Base-by-base conservation (phyloP, 2,113 vertebrate species). In the Mus spicilegus region DNA sequence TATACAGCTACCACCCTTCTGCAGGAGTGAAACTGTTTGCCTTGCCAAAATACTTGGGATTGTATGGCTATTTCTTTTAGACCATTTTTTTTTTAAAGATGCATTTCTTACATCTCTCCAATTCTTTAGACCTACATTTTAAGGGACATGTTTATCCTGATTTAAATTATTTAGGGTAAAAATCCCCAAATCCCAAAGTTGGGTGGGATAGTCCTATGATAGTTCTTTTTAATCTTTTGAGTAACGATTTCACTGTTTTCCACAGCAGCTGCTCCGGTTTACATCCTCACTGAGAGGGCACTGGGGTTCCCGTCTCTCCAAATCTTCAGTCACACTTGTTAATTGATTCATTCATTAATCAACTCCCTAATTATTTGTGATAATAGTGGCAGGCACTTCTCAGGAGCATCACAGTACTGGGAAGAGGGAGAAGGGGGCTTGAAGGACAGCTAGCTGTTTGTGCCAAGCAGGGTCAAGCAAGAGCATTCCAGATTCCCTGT, bases 321-420 rank as follows among this genome's bases (percentile, higher is more conserved):
- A n/a, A 84, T 85, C 10, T 11, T 88, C 54, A 56, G 24, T 16
- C 39, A 73, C 63, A 67, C 42, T 89, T 85, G 19, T 9, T n/a
- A 42, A 73, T 75, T 46, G 9, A 82, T 73, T 90, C 36, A 63
- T 54, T 63, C 61, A 56, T 65, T 84, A n/a, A 73, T 56, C 70
- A 89, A 65, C 63, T 69, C 28, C 26, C 84, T 87, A 87, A 87
- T 87, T 87, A 87, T 87, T 73, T 75, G 56, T 63, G 65, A 73
- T 73, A 78, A 72, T 73, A 67, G 30, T 49, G 73, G 54, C 54
- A 22, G 76, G 33, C 20, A 72, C 56, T 65, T 82, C 87, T 75
- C 42, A 89, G 77, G 73, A 93, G 42, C 46, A 56, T 28, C 39
- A 10, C 16, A 49, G 16, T 24, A 63, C n/a, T 49, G 77, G 78